phyloP scores from a whole-genome alignment of 2,113 vertebrate genomes.

The Ovis aries region DNA sequence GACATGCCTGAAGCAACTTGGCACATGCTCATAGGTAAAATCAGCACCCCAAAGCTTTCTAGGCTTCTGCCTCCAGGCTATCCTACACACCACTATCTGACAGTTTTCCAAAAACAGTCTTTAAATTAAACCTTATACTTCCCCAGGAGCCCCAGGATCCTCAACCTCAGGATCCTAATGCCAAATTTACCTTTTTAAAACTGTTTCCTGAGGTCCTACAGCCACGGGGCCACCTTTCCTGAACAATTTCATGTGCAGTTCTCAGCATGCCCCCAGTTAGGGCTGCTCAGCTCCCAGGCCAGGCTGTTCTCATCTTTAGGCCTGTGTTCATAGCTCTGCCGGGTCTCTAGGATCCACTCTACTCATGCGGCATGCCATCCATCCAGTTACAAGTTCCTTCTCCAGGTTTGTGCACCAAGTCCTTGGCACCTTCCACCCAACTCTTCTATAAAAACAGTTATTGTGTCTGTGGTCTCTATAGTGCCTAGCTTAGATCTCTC shows the following conservation, averaged over 20 bases:
- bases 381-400: background rate
- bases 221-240: background rate
- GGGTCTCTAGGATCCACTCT: background rate
- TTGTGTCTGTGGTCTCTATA: background rate
- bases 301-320: background rate
- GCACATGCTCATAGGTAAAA: background rate
- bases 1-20: background rate
- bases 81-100: background rate
- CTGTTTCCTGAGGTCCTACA: background rate
- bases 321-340: background rate
- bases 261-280: background rate
- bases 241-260: background rate
- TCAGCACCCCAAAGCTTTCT: background rate
- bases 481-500: background rate
- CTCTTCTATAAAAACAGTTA: background rate
- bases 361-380: background rate
- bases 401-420: background rate
- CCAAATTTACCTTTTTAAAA: background rate
- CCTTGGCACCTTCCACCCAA: background rate
- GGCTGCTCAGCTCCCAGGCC: background rate
- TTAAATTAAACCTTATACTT: background rate
- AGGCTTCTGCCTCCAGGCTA: background rate
- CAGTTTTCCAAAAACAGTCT: background rate
- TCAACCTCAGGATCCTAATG: background rate
- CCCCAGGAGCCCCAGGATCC: background rate